Percentiles rank a stretch among this genome's conserved stretches.
phyloP scores from a whole-genome alignment of 2,888 invertebrate species.

The Hartigia nigra region DNA sequence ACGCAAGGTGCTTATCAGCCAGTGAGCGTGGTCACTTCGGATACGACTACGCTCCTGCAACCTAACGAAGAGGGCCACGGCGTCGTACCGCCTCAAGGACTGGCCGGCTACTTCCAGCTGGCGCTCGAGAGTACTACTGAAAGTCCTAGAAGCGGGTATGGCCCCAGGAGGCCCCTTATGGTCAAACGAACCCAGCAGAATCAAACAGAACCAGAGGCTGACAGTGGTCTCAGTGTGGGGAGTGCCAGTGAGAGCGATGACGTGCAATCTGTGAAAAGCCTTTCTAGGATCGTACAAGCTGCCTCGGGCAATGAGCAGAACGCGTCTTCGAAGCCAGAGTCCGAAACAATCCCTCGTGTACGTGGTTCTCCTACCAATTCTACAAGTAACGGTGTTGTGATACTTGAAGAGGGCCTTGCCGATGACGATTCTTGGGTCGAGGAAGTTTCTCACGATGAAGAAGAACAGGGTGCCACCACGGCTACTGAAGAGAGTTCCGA shows the following conservation, averaged over 20 bases:
- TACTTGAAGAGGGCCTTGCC: constrained; percentile 86
- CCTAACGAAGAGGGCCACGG: constrained; percentile 69
- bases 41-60: constrained; percentile 78
- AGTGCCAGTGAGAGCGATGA: constrained; percentile 63
- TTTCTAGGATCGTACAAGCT: constrained; percentile 24
- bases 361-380: constrained; percentile 30
- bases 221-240: constrained; percentile 59
- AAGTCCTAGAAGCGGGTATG: constrained; percentile 39
- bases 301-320: constrained; percentile 19
- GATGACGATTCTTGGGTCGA: constrained; percentile 95
- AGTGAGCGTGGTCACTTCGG: constrained; percentile 81
- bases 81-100: constrained; percentile 71
- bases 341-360: constrained; percentile 38
- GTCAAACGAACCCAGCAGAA: constrained; percentile 49
- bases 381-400: constrained; percentile 68
- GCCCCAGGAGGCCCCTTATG: constrained; percentile 54
- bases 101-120: constrained; percentile 65
- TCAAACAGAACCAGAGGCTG: constrained; percentile 49
- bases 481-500: constrained; percentile 77
- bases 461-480: constrained; percentile 72
- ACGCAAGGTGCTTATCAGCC: constrained; percentile 75
- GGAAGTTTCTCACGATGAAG: constrained; percentile 84
- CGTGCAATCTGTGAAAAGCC: constrained; percentile 53
- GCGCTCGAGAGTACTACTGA: constrained; percentile 58
- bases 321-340: constrained; percentile 31